Evolutionary conservation across 2,797 vertebrate species (phyloP).

Genomic region (Catostomus latipinnis): DNA sequence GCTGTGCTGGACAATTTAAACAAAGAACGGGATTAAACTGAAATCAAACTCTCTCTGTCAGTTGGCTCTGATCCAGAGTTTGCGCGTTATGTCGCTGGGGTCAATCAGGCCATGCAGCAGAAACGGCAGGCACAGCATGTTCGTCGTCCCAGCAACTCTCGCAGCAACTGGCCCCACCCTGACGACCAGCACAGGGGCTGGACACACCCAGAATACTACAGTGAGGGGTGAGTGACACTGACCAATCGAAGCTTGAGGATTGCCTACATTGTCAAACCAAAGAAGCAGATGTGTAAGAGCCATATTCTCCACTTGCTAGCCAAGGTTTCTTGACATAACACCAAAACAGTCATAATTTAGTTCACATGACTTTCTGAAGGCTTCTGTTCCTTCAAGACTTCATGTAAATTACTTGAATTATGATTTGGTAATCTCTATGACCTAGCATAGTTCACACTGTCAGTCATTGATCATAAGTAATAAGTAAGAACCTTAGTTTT

Average conservation of each 20-base stretch:
- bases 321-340: too few species aligned
- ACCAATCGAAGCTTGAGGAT: background rate
- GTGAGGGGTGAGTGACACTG: constrained; percentile 85
- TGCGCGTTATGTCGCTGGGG: constrained; percentile 95
- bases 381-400: too few species aligned
- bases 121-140: constrained; percentile 95
- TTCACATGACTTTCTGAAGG: too few species aligned
- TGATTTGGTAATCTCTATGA: too few species aligned
- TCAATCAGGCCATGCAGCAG: constrained; percentile 99
- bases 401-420: too few species aligned
- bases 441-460: too few species aligned
- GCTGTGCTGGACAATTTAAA: constrained; percentile 69
- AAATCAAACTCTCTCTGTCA: constrained; percentile 63
- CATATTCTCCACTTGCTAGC: too few species aligned
- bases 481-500: background rate
- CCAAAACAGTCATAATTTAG: too few species aligned
- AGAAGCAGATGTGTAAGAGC: too few species aligned
- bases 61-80: constrained; percentile 98
- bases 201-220: constrained; percentile 95
- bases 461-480: too few species aligned
- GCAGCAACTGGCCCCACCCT: constrained; percentile 91
- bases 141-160: constrained; percentile 88
- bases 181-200: constrained; percentile 95
- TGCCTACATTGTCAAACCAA: too few species aligned
- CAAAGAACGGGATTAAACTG: constrained; percentile 61